phyloP scores from a whole-genome alignment of 2,888 invertebrate species.

The Nephrocerus scutellatus region DNA sequence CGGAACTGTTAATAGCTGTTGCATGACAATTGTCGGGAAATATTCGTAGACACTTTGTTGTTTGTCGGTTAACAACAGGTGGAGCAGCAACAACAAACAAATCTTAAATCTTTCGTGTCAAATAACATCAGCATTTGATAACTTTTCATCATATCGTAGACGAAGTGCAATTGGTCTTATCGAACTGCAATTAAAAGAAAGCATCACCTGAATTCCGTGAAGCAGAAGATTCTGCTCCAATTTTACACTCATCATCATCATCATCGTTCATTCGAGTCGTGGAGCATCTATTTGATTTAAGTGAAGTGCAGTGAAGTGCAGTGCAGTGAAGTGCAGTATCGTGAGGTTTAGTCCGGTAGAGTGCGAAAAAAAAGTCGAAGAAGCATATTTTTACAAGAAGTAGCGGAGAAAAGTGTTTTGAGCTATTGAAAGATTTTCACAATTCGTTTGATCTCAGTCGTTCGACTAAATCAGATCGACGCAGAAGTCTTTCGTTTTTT shows the following conservation, averaged over 20 bases:
- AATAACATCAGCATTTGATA: too few relatives aligned
- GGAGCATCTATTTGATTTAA: conserved; percentile 15
- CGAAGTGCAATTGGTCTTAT: conserved; percentile 22
- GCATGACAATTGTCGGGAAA: too few relatives aligned
- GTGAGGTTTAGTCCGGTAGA: too few relatives aligned
- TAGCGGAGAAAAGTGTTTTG: conserved; percentile 23
- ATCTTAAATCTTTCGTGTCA: too few relatives aligned
- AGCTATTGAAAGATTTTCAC: conserved; percentile 23
- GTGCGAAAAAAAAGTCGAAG: too few relatives aligned
- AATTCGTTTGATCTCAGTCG: conserved; percentile 22
- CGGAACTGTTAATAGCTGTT: too few relatives aligned
- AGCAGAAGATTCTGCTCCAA: conserved; percentile 20
- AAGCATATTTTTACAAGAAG: too few relatives aligned
- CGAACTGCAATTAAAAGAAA: conserved; percentile 22
- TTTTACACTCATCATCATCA: conserved; percentile 21
- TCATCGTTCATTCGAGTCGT: conserved; percentile 21
- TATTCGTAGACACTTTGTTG: too few relatives aligned
- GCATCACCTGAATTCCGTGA: conserved; percentile 23
- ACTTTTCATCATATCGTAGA: conserved; percentile 13
- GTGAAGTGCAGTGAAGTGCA: conserved; percentile 3
- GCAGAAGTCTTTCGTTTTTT: conserved; percentile 16
- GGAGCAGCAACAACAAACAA: too few relatives aligned
- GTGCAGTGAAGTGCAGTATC: conserved; percentile 18
- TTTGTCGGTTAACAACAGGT: too few relatives aligned
- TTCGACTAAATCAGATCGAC: conserved; percentile 18